Conservation (phyloP, 1,140 invertebrate species). For the Scaptomyza montana region DNA sequence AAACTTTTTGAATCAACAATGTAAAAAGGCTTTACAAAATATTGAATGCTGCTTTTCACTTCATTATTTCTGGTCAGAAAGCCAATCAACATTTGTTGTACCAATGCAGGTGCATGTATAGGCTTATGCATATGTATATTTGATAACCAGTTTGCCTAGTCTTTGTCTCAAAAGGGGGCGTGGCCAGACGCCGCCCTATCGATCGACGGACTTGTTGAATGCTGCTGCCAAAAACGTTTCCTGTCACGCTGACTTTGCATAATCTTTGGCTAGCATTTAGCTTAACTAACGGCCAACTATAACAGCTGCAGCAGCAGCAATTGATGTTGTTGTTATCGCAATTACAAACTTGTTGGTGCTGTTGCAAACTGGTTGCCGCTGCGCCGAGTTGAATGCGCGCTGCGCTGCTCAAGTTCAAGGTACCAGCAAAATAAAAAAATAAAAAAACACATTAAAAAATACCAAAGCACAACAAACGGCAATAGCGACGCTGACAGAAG, state of each 20-base stretch:
- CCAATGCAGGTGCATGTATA: conserved; percentile 21
- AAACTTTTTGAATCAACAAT: conserved; percentile 7
- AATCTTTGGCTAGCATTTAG: conserved; percentile 44
- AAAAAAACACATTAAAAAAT: conserved; percentile 4
- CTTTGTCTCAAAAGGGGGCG: conserved; percentile 10
- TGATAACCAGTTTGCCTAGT: conserved; percentile 37
- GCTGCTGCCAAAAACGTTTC: conserved; percentile 46
- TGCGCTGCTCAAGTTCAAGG: conserved; percentile 73
- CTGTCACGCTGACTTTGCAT: conserved; percentile 67
- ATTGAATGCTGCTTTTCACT: conserved; percentile 43
- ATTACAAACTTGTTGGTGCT: conserved; percentile 68
- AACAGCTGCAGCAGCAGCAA: conserved; percentile 3
- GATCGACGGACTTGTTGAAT: conserved; percentile 7
- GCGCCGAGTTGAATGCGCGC: conserved; percentile 67
- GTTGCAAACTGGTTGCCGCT: conserved; percentile 69
- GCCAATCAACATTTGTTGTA: conserved; percentile 58
- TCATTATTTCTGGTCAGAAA: conserved; percentile 25
- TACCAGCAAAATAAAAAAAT: conserved; percentile 46
- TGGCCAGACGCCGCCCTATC: conserved; percentile 23
- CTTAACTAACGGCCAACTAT: conserved; percentile 26
- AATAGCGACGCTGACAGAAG: not conserved
- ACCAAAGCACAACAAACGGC: conserved; percentile 9
- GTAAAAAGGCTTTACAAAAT: conserved; percentile 12
- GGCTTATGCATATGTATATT: not conserved
- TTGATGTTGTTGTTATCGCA: conserved; percentile 30